Percentiles rank a stretch among this genome's conserved stretches.
Conservation (phyloP, 2,797 vertebrate genomes). For the Enteromius trimaculatus region DNA sequence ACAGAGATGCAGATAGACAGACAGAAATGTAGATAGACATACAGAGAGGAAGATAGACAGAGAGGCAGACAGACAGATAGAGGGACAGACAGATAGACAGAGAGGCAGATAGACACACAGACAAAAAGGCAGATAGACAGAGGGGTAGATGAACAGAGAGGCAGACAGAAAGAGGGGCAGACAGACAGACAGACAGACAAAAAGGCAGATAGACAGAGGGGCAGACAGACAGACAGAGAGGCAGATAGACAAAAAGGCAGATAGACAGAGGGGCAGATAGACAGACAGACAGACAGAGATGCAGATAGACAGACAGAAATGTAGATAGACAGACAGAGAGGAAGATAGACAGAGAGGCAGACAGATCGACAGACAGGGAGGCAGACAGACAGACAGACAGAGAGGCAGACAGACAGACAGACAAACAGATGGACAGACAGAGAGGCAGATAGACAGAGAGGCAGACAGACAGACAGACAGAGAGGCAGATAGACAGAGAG, state of each 20-base stretch:
- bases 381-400: not conserved
- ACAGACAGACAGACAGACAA: not conserved
- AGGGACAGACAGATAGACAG: no score
- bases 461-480: not conserved
- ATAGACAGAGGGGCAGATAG: not conserved
- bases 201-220: accelerated
- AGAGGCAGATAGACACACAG: not conserved
- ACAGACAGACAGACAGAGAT: no score
- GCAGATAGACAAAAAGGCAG: no score
- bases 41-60: not conserved
- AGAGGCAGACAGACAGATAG: not conserved
- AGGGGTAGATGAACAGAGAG: no score
- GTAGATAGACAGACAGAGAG: accelerated
- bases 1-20: no score
- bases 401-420: no score
- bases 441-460: accelerated
- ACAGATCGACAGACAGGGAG: no score
- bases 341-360: no score
- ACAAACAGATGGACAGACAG: not conserved
- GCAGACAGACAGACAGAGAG: accelerated
- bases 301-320: accelerated
- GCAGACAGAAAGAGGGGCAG: no score
- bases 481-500: no score
- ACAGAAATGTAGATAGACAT: accelerated
- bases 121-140: no score